A percentile compares a stretch with the other conserved stretches of the same genome.
Conservation (phyloP, 2,113 vertebrate species). For the Paratilapia polleni region DNA sequence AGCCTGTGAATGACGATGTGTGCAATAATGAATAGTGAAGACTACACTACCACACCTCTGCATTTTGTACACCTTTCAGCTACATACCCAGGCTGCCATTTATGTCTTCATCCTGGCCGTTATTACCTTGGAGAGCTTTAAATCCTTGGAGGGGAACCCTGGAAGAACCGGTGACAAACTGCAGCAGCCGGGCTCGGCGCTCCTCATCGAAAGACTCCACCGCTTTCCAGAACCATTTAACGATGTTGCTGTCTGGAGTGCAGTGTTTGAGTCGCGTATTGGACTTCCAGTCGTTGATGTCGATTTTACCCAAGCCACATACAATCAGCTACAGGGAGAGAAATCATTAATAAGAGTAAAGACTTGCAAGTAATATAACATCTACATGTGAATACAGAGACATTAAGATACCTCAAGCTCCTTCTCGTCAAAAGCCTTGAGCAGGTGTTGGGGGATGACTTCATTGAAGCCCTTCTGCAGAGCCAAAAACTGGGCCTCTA, state of each 20-base stretch:
- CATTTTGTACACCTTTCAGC: background rate
- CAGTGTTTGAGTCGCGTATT: conserved; percentile 99
- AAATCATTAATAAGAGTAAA: background rate
- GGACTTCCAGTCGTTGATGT: conserved; percentile 97
- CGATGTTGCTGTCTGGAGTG: conserved; percentile 93
- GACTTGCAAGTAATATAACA: background rate
- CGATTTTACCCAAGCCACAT: conserved; percentile 97
- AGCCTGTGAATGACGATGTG: background rate
- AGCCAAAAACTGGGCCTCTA: conserved; percentile 97
- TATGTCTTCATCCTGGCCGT: background rate
- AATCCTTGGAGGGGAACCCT: conserved; percentile 97
- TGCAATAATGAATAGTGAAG: background rate
- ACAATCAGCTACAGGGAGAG: conserved; percentile 85
- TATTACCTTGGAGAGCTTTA: conserved; percentile 95
- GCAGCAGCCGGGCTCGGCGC: conserved; percentile 91
- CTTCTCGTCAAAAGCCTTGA: conserved; percentile 98
- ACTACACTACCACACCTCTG: background rate
- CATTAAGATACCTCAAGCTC: conserved; percentile 89
- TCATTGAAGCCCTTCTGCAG: conserved; percentile 99
- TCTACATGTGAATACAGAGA: background rate
- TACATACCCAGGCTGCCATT: background rate
- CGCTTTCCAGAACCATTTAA: conserved; percentile 99
- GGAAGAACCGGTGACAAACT: conserved; percentile 98
- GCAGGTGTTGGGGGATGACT: conserved; percentile 97
- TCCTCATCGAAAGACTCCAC: conserved; percentile 98